Base-by-base conservation (phyloP, 64 coral and sea anemone species). In the Platygyra sinensis region DNA sequence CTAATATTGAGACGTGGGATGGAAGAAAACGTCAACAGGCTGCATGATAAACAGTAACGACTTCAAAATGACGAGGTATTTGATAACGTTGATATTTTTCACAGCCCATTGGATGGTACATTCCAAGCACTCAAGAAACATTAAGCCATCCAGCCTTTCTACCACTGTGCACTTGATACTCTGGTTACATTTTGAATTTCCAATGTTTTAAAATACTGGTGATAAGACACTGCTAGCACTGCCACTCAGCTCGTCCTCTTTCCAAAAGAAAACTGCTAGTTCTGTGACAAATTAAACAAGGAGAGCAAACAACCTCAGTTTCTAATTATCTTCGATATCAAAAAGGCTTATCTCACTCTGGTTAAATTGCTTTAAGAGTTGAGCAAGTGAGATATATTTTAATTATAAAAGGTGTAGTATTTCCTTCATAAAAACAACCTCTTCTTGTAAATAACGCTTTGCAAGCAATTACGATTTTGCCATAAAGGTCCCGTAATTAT, bases 231-330 rank as follows among this genome's bases (percentile, higher is more conserved):
- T 24, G 20, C 18, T 36, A 33, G 29, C 62, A 20, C 17, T 61
- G 28, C 29, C 30, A 82, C 32, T 65, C 20, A 82, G 22, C 9
- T 82, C 80, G 3, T 71, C 81, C 13, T 71, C 81, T 85, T 85
- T 85, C 81, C 81, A 85, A 69, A 85, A 71, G 81, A 85, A 85
- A 85, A 52, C 81, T 71, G 81, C 20, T 38, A 85, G 36, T 16
- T 85, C 81, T 85, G 39, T 69, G 16, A 51, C 22, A 85, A 85
- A 72, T 51, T 18, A 71, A 85, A 42, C 1, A 42, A 27, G 52
- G 24, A 46, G 42, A 46, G 42, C 42, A 46, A 50, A 51, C 39
- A 85, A 85, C 4, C 25, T 69, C 65, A 69, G 31, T 76, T 67
- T 19, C 12, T 24, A 51, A 5, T 85, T 71, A 71, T 71, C 63